Evolutionary conservation across 2,797 vertebrate species (phyloP).

Genomic region (Ispidina picta): DNA sequence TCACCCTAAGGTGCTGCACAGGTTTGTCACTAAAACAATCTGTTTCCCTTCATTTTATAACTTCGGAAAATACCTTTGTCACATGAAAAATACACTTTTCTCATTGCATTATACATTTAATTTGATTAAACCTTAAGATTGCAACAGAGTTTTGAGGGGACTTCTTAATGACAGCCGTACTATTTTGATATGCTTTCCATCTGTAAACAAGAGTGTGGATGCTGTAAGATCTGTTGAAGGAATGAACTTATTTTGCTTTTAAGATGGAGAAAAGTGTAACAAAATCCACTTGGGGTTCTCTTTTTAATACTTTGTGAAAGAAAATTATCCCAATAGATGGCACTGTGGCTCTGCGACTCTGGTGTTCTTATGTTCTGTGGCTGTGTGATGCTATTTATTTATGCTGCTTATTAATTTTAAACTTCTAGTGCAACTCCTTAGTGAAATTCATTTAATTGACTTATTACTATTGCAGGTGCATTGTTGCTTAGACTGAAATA

Average conservation of each 20-base stretch:
- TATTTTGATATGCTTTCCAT: background rate
- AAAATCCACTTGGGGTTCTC: background rate
- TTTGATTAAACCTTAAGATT: background rate
- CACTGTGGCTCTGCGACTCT: conserved; percentile 39
- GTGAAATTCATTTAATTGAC: background rate
- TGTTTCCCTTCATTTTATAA: background rate
- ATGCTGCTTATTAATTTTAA: background rate
- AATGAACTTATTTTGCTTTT: conserved; percentile 21
- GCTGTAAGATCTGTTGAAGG: background rate
- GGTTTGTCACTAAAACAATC: background rate
- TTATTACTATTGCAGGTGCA: background rate
- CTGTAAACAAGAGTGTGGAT: background rate
- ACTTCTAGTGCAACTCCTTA: background rate
- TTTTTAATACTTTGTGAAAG: background rate
- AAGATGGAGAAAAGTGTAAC: background rate
- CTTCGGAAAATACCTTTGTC: background rate
- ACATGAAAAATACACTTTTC: background rate
- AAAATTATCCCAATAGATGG: conserved; percentile 57
- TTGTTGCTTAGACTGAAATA: background rate
- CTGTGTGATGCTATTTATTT: background rate
- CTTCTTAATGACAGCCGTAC: conserved; percentile 12
- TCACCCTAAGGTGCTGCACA: background rate
- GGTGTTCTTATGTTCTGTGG: background rate
- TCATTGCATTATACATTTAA: background rate
- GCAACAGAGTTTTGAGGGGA: background rate